Evolutionary conservation across 1,140 invertebrate genomes (phyloP).

Genomic region (Ips nitidus): DNA sequence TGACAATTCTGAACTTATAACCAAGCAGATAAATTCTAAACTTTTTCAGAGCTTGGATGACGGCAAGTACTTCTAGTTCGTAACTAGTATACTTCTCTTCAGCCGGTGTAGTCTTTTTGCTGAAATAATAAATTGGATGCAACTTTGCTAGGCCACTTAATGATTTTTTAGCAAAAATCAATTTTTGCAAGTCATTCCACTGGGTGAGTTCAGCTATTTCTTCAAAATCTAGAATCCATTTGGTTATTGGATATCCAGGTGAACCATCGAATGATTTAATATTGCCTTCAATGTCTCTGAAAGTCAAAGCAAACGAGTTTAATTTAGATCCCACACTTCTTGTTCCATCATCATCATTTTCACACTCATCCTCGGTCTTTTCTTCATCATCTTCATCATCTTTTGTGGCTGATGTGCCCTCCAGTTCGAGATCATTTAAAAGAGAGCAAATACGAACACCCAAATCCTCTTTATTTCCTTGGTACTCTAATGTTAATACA

Average conservation of each 20-base stretch:
- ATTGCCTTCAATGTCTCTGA: slow-evolving; percentile 31
- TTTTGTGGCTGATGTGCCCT: neutral
- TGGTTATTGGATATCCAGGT: neutral
- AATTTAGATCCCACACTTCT: neutral
- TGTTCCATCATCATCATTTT: neutral
- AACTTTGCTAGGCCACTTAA: too few relatives aligned
- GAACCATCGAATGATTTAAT: slow-evolving; percentile 36
- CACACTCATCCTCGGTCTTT: neutral
- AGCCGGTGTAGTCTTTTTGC: neutral
- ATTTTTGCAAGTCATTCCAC: slow-evolving; percentile 41
- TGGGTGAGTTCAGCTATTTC: slow-evolving; percentile 35
- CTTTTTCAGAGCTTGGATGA: too few relatives aligned
- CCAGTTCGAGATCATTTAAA: slow-evolving; percentile 20
- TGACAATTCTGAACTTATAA: too few relatives aligned
- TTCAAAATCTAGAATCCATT: slow-evolving; percentile 43
- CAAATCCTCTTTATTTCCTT: neutral
- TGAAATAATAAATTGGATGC: too few relatives aligned
- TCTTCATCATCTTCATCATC: slow-evolving; percentile 7
- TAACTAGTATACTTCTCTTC: too few relatives aligned
- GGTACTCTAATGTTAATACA: neutral
- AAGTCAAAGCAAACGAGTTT: slow-evolving; percentile 8
- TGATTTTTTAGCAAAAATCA: too few relatives aligned
- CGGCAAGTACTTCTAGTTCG: too few relatives aligned
- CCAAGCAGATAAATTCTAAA: too few relatives aligned
- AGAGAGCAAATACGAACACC: neutral